phyloP scores from a whole-genome alignment of 2,797 vertebrate genomes.

The Gastrophryne carolinensis region DNA sequence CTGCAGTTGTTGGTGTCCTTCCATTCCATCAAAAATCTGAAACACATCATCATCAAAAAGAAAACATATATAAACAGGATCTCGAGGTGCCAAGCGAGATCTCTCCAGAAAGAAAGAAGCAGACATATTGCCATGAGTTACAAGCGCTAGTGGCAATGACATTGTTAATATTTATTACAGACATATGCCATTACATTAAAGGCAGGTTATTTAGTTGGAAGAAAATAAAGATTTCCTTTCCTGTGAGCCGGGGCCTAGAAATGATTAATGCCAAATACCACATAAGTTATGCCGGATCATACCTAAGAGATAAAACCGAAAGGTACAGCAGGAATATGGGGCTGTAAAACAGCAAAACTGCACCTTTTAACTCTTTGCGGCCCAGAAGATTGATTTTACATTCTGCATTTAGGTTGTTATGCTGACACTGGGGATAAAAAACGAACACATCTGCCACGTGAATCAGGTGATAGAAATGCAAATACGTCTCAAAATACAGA shows the following conservation, averaged over 20 bases:
- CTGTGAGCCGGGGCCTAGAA: constrained; percentile 40
- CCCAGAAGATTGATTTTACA: neutral
- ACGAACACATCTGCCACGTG: neutral
- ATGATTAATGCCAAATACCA: constrained; percentile 48
- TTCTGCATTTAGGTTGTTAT: neutral
- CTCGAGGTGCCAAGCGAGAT: neutral
- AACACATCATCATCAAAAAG: constrained; percentile 34
- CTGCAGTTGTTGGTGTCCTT: constrained; percentile 2
- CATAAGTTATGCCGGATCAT: constrained; percentile 53
- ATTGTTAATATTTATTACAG: constrained; percentile 54
- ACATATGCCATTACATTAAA: constrained; percentile 54
- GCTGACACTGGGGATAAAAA: neutral
- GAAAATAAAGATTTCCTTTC: constrained; percentile 52
- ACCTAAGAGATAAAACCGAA: constrained; percentile 46
- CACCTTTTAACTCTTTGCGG: constrained; percentile 36
- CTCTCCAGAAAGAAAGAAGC: neutral
- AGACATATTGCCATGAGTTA: constrained; percentile 46
- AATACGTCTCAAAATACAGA: neutral
- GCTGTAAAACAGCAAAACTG: constrained; percentile 38
- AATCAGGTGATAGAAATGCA: neutral
- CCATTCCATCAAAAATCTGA: constrained; percentile 26
- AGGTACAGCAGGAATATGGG: constrained; percentile 28
- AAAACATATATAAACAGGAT: constrained; percentile 29
- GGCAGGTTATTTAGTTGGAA: constrained; percentile 50
- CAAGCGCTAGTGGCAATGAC: constrained; percentile 47